Conservation (phyloP, 2,113 vertebrate species). For the Leptosomus discolor region DNA sequence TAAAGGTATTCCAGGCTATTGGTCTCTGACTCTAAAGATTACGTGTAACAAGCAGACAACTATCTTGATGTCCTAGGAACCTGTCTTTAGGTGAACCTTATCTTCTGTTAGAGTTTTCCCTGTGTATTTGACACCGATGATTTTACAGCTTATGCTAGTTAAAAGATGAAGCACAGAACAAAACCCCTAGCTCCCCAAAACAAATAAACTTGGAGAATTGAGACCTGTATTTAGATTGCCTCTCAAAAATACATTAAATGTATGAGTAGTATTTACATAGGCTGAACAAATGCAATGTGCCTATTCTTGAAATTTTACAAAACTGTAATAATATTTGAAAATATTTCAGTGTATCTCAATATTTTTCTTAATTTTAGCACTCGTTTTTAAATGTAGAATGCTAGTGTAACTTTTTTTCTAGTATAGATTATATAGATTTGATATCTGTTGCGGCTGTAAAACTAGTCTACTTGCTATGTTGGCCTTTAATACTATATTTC, state of each 20-base stretch:
- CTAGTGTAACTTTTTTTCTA: not conserved
- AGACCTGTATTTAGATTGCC: not conserved
- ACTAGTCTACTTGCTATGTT: not conserved
- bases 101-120: not conserved
- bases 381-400: not conserved
- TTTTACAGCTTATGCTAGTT: not conserved
- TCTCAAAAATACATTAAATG: not conserved
- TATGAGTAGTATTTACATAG: not conserved
- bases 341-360: not conserved
- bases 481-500: not conserved
- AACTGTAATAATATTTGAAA: not conserved
- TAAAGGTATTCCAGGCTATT: not conserved
- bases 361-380: not conserved
- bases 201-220: not conserved
- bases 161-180: not conserved
- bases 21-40: not conserved
- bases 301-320: not conserved
- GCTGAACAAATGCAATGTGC: not conserved
- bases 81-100: not conserved
- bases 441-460: not conserved
- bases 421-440: not conserved
- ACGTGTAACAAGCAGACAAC: not conserved
- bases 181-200: fast-evolving
- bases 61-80: not conserved
- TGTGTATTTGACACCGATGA: not conserved